phyloP scores from a whole-genome alignment of 1,140 invertebrate species.

The Bombus terrestris region DNA sequence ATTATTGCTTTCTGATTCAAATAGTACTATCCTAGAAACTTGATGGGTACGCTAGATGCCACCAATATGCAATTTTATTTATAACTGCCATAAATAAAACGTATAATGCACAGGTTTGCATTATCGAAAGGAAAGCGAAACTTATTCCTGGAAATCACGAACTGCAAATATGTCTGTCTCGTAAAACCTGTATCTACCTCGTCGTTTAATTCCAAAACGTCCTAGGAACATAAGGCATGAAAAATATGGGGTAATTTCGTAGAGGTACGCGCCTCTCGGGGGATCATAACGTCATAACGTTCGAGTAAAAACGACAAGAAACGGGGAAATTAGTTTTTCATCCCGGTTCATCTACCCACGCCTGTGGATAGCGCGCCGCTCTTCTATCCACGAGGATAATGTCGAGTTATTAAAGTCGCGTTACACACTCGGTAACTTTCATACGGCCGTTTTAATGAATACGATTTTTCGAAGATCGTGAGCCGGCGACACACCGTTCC shows the following conservation, averaged over 20 bases:
- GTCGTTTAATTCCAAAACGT: constrained; percentile 37
- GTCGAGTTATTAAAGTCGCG: constrained; percentile 50
- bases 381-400: background rate
- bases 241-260: constrained; percentile 27
- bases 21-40: no score
- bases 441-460: constrained; percentile 21
- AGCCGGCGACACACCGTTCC: background rate
- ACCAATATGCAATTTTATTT: background rate
- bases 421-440: constrained; percentile 25
- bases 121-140: background rate
- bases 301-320: constrained; percentile 43
- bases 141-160: background rate
- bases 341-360: constrained; percentile 33
- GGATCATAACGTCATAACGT: constrained; percentile 41
- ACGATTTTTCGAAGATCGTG: constrained; percentile 22
- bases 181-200: no score
- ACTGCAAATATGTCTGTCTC: background rate
- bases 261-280: constrained; percentile 27
- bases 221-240: background rate
- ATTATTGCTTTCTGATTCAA: no score
- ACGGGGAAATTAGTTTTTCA: constrained; percentile 58
- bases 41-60: accelerated
- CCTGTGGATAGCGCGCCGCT: background rate
- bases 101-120: no score
- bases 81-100: no score